Conservation (phyloP, 2,888 invertebrate species). For the Invenusta paracnida region DNA sequence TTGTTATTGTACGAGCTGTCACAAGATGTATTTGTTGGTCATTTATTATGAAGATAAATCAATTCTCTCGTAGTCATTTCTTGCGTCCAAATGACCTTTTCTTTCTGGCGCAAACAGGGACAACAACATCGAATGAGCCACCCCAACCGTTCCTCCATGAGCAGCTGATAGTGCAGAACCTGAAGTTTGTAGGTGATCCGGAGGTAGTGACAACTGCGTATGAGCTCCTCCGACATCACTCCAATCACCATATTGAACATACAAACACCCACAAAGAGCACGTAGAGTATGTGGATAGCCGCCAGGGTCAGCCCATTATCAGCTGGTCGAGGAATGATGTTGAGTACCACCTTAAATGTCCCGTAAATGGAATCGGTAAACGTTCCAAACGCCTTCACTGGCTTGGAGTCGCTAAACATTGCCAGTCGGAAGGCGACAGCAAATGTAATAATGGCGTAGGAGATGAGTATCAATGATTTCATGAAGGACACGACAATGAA, state of each 20-base stretch:
- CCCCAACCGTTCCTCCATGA: background rate
- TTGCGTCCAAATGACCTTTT: background rate
- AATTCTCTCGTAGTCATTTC: too few relatives aligned
- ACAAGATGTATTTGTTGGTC: too few relatives aligned
- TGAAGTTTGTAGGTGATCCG: background rate
- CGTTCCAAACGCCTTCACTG: background rate
- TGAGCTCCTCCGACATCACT: background rate
- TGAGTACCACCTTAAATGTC: background rate
- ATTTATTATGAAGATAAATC: too few relatives aligned
- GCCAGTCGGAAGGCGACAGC: background rate
- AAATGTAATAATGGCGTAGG: background rate
- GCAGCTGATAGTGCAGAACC: background rate
- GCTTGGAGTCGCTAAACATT: background rate
- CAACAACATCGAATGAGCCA: background rate
- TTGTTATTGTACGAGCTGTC: too few relatives aligned
- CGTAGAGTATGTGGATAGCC: background rate
- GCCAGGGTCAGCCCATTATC: background rate
- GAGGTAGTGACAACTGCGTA: background rate
- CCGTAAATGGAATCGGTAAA: background rate
- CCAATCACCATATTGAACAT: background rate
- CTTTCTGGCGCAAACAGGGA: background rate
- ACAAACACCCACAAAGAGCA: background rate
- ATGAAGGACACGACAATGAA: background rate
- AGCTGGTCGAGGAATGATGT: background rate
- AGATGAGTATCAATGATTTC: background rate